Percentiles rank a stretch among this genome's conserved stretches.
phyloP scores from a whole-genome alignment of 2,113 vertebrate species.

The Leucoraja erinaceus region DNA sequence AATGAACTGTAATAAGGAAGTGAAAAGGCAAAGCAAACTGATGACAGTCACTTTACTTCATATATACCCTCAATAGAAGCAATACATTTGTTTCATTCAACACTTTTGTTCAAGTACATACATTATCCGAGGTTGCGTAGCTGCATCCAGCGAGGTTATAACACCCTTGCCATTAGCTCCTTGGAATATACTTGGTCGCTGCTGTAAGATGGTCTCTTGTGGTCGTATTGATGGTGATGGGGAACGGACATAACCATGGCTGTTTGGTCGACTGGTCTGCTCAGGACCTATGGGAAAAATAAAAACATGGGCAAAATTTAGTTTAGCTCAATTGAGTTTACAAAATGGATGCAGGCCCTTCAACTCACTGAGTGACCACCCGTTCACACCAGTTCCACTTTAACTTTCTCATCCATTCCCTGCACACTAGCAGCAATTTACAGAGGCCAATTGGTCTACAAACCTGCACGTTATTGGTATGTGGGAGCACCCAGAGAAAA shows the following conservation, averaged over 20 bases:
- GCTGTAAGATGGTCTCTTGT: constrained; percentile 81
- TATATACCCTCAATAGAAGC: background rate
- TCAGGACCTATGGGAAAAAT: constrained; percentile 54
- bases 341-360: too few species aligned
- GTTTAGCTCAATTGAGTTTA: background rate
- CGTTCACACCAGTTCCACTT: too few species aligned
- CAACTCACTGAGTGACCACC: too few species aligned
- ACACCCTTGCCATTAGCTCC: constrained; percentile 87
- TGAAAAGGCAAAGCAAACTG: background rate
- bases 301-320: background rate
- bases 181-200: constrained; percentile 93
- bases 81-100: background rate
- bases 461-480: too few species aligned
- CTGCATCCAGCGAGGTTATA: constrained; percentile 76
- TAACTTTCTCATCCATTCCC: too few species aligned
- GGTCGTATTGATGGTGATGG: constrained; percentile 80
- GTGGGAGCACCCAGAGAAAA: too few species aligned
- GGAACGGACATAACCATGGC: constrained; percentile 81
- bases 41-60: background rate
- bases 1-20: too few species aligned
- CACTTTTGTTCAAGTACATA: constrained; percentile 51
- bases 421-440: too few species aligned
- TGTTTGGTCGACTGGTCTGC: constrained; percentile 78
- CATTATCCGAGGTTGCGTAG: constrained; percentile 74
- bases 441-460: too few species aligned